A percentile compares a stretch with the other conserved stretches of the same genome.
Conservation (phyloP, 2,888 invertebrate genomes). For the Watsonalla binaria region DNA sequence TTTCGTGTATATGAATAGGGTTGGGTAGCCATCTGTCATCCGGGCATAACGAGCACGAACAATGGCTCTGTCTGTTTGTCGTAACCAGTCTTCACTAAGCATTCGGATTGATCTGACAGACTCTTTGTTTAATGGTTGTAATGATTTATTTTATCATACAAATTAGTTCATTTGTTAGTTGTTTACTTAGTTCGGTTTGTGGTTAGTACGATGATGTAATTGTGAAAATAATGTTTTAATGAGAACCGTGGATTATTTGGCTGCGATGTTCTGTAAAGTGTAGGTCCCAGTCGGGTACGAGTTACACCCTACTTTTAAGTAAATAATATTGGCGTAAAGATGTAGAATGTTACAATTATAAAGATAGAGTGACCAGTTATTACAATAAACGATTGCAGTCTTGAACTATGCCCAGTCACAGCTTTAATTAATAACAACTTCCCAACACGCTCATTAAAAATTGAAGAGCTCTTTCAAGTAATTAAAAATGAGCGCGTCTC, state of each 20-base stretch:
- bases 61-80: slow-evolving; percentile 37
- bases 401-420: slow-evolving; percentile 37
- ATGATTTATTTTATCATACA: too few relatives aligned
- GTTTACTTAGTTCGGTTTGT: too few relatives aligned
- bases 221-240: too few relatives aligned
- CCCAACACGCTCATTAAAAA: slow-evolving; percentile 65
- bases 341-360: neutral
- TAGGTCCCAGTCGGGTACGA: too few relatives aligned
- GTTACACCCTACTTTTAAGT: too few relatives aligned
- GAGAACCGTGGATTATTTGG: too few relatives aligned
- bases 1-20: slow-evolving; percentile 33
- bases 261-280: too few relatives aligned
- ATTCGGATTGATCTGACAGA: slow-evolving; percentile 53
- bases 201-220: too few relatives aligned
- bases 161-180: too few relatives aligned
- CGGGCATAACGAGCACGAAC: slow-evolving; percentile 54
- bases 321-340: neutral
- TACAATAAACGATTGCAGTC: slow-evolving; percentile 40
- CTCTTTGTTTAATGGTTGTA: slow-evolving; percentile 29
- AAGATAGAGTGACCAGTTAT: slow-evolving; percentile 18
- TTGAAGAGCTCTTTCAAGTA: slow-evolving; percentile 67
- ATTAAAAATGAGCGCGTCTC: slow-evolving; percentile 75
- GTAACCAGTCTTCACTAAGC: slow-evolving; percentile 36
- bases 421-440: slow-evolving; percentile 55
- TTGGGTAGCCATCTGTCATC: slow-evolving; percentile 60